These are phyloP conservation scores for Prietella phreatophila DNA, from an alignment of 2,113 vertebrate genomes.

Conservation along the genomic window DNA sequence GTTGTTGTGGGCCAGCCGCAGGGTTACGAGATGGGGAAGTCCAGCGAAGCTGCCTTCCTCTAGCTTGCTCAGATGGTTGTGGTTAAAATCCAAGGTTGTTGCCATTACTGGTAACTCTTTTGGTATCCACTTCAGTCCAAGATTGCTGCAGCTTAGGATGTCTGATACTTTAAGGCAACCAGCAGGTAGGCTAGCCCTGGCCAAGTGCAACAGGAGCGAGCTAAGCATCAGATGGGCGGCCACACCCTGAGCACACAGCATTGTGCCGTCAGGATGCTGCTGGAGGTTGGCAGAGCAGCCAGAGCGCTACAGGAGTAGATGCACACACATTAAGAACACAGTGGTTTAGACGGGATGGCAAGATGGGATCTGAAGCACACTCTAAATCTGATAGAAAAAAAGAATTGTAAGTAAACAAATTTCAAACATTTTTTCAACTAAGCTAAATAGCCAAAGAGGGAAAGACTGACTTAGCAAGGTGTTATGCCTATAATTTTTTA, in stretches of 20 bases:
- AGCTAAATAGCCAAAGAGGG: not conserved
- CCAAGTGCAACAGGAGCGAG: slow-evolving; percentile 43
- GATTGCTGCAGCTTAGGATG: slow-evolving; percentile 85
- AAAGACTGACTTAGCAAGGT: not conserved
- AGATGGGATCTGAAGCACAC: not conserved
- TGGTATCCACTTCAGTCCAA: slow-evolving; percentile 74
- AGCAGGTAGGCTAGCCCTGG: slow-evolving; percentile 58
- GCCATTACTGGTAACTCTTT: slow-evolving; percentile 68
- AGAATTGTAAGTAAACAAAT: slow-evolving; percentile 13
- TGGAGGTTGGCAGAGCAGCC: slow-evolving; percentile 26
- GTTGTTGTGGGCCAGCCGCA: slow-evolving; percentile 82
- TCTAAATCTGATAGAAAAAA: not conserved
- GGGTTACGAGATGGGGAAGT: slow-evolving; percentile 75
- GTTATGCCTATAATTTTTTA: not conserved
- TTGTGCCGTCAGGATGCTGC: slow-evolving; percentile 41
- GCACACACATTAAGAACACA: slow-evolving; percentile 1
- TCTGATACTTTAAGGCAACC: slow-evolving; percentile 85
- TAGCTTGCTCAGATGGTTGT: slow-evolving; percentile 78
- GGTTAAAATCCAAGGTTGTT: slow-evolving; percentile 85
- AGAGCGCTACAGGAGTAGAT: slow-evolving; percentile 37
- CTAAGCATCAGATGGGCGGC: slow-evolving; percentile 16
- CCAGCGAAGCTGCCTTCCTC: slow-evolving; percentile 70
- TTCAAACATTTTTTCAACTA: not conserved
- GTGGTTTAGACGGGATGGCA: not conserved
- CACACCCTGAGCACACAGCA: slow-evolving; percentile 51